phyloP scores from a whole-genome alignment of 2,888 invertebrate genomes.

The Drepana falcataria region DNA sequence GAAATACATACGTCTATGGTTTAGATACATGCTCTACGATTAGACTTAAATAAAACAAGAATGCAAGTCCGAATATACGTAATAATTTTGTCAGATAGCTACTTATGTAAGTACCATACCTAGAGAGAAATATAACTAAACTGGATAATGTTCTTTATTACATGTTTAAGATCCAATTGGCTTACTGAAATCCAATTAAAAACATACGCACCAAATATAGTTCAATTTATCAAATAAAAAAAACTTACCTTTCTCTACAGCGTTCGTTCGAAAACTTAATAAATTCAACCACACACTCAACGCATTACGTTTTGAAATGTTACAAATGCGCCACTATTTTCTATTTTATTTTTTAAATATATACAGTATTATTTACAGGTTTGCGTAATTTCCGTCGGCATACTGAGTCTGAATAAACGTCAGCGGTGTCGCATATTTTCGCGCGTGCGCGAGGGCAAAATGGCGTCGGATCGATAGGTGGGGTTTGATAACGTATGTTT shows the following conservation, averaged over 20 bases:
- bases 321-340: background rate
- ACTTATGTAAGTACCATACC: no score
- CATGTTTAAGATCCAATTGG: constrained; percentile 2
- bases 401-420: constrained; percentile 54
- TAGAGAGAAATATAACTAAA: background rate
- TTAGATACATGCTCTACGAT: no score
- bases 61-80: no score
- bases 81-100: no score
- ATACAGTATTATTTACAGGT: constrained; percentile 60
- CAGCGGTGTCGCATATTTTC: constrained; percentile 63
- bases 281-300: background rate
- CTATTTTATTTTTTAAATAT: constrained; percentile 22
- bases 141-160: background rate
- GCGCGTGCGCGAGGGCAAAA: constrained; percentile 52
- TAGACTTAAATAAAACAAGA: no score
- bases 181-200: constrained; percentile 34
- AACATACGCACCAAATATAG: constrained; percentile 31
- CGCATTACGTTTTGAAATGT: background rate
- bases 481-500: constrained; percentile 47
- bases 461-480: constrained; percentile 59
- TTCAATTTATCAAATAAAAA: constrained; percentile 22
- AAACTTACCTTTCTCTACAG: constrained; percentile 18
- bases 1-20: no score
- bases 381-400: constrained; percentile 40
- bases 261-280: constrained; percentile 1